These are phyloP conservation scores for Tetragonula clypearis DNA, from an alignment of 1,140 invertebrate species.

Conservation along the genomic window DNA sequence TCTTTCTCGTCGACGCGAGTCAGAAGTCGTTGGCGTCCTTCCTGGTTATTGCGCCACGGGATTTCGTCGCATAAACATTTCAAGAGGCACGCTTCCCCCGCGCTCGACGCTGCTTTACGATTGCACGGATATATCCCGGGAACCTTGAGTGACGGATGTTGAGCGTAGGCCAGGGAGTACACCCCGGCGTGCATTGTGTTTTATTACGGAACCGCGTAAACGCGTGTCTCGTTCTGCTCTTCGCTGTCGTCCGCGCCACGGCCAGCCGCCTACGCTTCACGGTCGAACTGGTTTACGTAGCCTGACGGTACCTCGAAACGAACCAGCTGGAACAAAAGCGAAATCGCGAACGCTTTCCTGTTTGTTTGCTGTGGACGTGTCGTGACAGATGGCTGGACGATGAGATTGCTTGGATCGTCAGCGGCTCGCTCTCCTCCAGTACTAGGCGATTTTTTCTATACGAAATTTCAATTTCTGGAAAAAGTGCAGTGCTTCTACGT, in stretches of 20 bases:
- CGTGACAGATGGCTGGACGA: neutral
- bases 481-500: neutral
- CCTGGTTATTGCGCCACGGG: conserved; percentile 31
- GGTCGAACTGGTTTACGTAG: conserved; percentile 33
- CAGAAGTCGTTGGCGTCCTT: conserved; percentile 48
- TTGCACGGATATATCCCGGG: neutral
- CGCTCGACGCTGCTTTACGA: conserved; percentile 48
- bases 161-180: conserved; percentile 47
- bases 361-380: neutral
- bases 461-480: neutral
- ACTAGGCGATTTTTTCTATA: neutral
- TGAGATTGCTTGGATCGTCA: neutral
- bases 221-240: conserved; percentile 16
- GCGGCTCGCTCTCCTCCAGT: no score
- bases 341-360: conserved; percentile 16
- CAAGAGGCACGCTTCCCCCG: conserved; percentile 6
- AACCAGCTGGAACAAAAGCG: conserved; percentile 40
- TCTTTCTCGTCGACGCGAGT: neutral
- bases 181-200: conserved; percentile 27
- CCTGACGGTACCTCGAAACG: conserved; percentile 24
- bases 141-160: conserved; percentile 42
- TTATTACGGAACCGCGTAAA: conserved; percentile 37
- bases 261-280: conserved; percentile 31
- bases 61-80: conserved; percentile 54
- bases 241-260: neutral